phyloP scores from a whole-genome alignment of 2,888 invertebrate species.

The Mermis nigrescens region DNA sequence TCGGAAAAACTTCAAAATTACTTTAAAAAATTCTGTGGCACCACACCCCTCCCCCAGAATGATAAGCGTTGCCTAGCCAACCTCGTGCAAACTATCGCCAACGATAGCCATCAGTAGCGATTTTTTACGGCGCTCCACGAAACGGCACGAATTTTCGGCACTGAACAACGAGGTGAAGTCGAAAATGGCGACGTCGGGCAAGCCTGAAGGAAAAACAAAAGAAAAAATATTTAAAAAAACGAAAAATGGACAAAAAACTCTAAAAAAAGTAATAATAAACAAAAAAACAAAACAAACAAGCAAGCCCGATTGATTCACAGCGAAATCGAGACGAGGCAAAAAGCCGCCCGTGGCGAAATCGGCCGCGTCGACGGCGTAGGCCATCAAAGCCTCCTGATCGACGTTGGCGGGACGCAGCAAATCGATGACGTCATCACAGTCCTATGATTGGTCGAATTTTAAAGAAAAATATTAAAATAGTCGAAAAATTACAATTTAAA shows the following conservation, averaged over 20 bases:
- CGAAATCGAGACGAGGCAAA: conserved; percentile 50
- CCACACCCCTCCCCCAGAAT: too few relatives aligned
- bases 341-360: conserved; percentile 54
- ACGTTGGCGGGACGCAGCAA: conserved; percentile 72
- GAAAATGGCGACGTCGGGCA: conserved; percentile 92
- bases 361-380: conserved; percentile 82
- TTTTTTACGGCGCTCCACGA: conserved; percentile 54
- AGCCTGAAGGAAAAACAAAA: too few relatives aligned
- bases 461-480: too few relatives aligned
- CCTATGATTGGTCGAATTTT: too few relatives aligned
- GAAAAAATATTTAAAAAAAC: too few relatives aligned
- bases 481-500: too few relatives aligned
- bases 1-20: too few relatives aligned
- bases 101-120: conserved; percentile 69
- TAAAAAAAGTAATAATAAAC: too few relatives aligned
- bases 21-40: too few relatives aligned
- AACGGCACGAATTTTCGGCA: conserved; percentile 77
- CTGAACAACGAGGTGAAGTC: conserved; percentile 98
- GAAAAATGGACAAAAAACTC: too few relatives aligned
- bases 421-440: conserved; percentile 68
- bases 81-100: conserved; percentile 83
- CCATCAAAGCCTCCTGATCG: conserved; percentile 63
- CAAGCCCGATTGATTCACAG: conserved; percentile 94
- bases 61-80: too few relatives aligned
- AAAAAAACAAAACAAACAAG: too few relatives aligned